Evolutionary conservation across 2,113 vertebrate species (phyloP).

Genomic region (Taxidea taxus): DNA sequence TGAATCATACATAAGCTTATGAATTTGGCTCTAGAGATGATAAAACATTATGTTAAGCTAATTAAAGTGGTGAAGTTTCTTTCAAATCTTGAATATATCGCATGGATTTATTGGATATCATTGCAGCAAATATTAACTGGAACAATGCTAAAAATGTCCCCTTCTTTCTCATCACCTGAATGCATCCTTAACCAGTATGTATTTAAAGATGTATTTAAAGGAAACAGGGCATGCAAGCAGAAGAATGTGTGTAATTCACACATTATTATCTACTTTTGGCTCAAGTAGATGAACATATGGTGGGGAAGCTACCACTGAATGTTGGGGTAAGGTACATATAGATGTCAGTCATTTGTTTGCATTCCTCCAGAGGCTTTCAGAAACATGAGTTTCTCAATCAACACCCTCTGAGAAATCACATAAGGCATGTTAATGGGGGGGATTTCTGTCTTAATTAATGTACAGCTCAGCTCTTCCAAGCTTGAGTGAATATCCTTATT

Average conservation of each 20-base stretch:
- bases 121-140: background rate
- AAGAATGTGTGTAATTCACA: background rate
- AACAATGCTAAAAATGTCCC: background rate
- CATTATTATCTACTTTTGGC: background rate
- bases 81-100: background rate
- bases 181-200: background rate
- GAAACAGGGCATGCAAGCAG: background rate
- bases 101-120: background rate
- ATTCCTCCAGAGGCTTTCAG: background rate
- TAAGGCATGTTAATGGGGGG: background rate
- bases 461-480: background rate
- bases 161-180: background rate
- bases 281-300: background rate
- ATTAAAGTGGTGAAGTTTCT: background rate
- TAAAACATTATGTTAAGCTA: background rate
- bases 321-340: background rate
- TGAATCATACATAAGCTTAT: background rate
- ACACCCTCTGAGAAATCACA: background rate
- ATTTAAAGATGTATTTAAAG: background rate
- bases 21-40: background rate
- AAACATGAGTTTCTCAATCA: background rate
- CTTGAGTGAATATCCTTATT: background rate
- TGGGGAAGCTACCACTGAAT: background rate
- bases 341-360: background rate
- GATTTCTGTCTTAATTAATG: background rate